Evolutionary conservation across 2,113 vertebrate species (phyloP).

Genomic region (Poecilia latipinna): DNA sequence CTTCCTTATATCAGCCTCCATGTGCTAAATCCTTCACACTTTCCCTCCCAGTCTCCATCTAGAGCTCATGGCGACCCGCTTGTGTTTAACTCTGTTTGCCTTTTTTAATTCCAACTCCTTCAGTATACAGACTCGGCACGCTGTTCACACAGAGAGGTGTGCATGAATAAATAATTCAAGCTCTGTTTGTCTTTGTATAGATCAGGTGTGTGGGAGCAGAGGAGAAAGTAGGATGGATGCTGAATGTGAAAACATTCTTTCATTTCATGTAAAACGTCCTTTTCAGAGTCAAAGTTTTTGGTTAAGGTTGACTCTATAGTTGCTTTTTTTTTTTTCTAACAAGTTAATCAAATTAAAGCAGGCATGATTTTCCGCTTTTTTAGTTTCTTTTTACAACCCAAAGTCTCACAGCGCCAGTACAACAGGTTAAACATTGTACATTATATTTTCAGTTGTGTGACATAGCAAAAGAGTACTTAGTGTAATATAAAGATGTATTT

Average conservation of each 20-base stretch:
- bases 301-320: not conserved
- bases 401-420: not conserved
- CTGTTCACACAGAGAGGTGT: conserved; percentile 27
- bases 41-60: conserved; percentile 37
- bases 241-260: conserved; percentile 1
- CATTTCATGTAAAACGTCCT: conserved; percentile 4
- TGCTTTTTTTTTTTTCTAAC: no score
- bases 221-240: conserved; percentile 5
- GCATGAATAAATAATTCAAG: conserved; percentile 38
- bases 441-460: not conserved
- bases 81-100: conserved; percentile 21
- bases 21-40: conserved; percentile 59
- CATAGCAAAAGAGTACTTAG: not conserved
- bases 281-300: not conserved
- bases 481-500: not conserved
- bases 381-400: not conserved
- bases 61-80: conserved; percentile 34
- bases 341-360: not conserved
- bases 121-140: conserved; percentile 25
- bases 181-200: conserved; percentile 34
- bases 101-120: conserved; percentile 8
- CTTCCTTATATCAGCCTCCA: conserved; percentile 50
- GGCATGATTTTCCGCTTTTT: not conserved
- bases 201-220: conserved; percentile 29
- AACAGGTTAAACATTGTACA: not conserved